phyloP scores from a whole-genome alignment of 2,888 invertebrate species.

The Drosophila monieri region DNA sequence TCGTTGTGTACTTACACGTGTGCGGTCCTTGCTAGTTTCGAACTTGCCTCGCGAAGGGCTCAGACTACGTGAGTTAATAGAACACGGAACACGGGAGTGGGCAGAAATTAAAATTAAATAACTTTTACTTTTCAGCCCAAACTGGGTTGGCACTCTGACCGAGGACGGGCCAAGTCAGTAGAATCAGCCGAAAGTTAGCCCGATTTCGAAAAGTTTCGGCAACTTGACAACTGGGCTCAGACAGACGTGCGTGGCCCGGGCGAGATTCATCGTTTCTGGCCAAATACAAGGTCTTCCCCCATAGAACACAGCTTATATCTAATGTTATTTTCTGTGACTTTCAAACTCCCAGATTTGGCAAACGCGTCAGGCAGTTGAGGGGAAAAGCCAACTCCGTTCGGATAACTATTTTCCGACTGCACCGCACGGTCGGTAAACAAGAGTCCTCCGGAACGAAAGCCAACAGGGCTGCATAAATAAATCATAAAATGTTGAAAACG shows the following conservation, averaged over 20 bases:
- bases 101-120: slow-evolving; percentile 33
- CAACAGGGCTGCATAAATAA: slow-evolving; percentile 65
- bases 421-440: slow-evolving; percentile 32
- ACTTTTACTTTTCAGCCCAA: slow-evolving; percentile 44
- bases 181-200: slow-evolving; percentile 54
- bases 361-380: slow-evolving; percentile 13
- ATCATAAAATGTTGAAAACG: slow-evolving; percentile 67
- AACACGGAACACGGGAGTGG: slow-evolving; percentile 2
- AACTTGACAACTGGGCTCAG: slow-evolving; percentile 50
- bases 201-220: slow-evolving; percentile 23
- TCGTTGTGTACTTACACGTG: slow-evolving; percentile 56
- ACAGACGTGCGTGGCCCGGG: slow-evolving; percentile 34
- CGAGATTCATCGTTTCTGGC: not conserved
- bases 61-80: slow-evolving; percentile 33
- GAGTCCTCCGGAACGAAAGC: slow-evolving; percentile 49
- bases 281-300: slow-evolving; percentile 5
- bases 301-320: not conserved
- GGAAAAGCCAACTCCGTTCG: slow-evolving; percentile 46
- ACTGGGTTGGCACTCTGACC: slow-evolving; percentile 65
- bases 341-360: slow-evolving; percentile 5
- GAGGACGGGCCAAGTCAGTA: slow-evolving; percentile 55
- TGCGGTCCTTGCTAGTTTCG: slow-evolving; percentile 26
- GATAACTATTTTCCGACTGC: slow-evolving; percentile 32
- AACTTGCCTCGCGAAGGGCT: slow-evolving; percentile 6
- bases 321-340: slow-evolving; percentile 27